Evolutionary conservation across 2,888 invertebrate species (phyloP), one percentile per base, ranked within the genome.

Genomic region (Nysson spinosus): DNA sequence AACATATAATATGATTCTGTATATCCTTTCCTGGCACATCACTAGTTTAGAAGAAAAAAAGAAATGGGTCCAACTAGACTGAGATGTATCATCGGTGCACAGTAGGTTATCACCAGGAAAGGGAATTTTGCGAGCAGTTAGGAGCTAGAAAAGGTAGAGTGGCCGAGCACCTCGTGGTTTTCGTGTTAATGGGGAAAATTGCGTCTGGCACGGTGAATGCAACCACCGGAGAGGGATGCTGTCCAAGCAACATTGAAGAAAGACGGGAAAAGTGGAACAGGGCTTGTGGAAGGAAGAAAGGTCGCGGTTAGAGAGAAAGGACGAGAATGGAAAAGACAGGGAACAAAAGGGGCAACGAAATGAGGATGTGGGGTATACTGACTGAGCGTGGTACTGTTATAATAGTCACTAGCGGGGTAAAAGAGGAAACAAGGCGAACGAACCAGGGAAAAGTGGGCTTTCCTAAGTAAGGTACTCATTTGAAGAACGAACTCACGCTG

Each of bases 41-140:
- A 12, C 14, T 7, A 47, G 46, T 54, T 54, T 61, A 34, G 57
- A 34, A 57, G 32, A 39, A n/a, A 17, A 42, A 60, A 64, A 51
- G 49, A 56, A 66, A 19, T 26, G 24, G 24, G 16, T 39, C 5
- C 34, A 61, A 40, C 19, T n/a, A 12, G 28, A 28, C 24, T 6
- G 39, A 52, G 66, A 69, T 62, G 69, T 75, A 75, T 75, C 56
- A 69, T 57, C 35, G 65, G 69, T n/a, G n/a, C n/a, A 60, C 62
- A 68, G 55, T 52, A 52, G 42, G 63, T 67, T 60, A 71, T 71
- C 67, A 55, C 54, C 57, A 35, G 4, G 30, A 54, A 62, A 68
- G 47, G 22, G 64, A 51, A 61, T 66, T 69, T 75, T 69, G 66
- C 58, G 44, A 43, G 44, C 61, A 30, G 55, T 64, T 66, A 49